Conservation (phyloP, 2,113 vertebrate species). For the Oceanites oceanicus region DNA sequence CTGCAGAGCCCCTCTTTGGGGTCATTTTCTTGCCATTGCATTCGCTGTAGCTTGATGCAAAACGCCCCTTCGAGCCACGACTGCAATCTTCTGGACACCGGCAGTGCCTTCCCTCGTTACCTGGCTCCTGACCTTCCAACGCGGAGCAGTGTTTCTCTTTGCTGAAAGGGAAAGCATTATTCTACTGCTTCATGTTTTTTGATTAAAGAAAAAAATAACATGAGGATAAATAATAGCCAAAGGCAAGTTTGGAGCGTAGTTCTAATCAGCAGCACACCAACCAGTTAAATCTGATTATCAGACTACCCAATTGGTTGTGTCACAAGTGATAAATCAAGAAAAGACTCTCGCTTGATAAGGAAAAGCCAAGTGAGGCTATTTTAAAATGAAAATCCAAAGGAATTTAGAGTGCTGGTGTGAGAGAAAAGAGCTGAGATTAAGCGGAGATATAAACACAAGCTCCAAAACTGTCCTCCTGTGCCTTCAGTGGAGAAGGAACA, state of each 20-base stretch:
- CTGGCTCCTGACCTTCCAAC: not conserved
- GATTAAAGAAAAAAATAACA: too few relatives aligned
- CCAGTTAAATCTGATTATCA: not conserved
- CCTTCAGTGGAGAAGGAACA: not conserved
- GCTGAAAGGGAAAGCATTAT: not conserved
- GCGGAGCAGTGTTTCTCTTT: accelerated
- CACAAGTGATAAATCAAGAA: not conserved
- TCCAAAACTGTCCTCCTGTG: not conserved
- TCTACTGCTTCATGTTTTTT: not conserved
- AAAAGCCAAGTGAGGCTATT: not conserved
- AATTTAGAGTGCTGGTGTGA: not conserved
- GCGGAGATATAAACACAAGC: not conserved
- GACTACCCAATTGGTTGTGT: not conserved
- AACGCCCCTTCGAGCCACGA: accelerated
- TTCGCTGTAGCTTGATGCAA: accelerated
- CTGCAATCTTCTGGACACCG: accelerated
- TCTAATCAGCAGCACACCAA: not conserved
- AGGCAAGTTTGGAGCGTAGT: not conserved
- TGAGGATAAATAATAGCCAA: not conserved
- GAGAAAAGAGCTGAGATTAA: not conserved
- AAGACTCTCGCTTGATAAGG: not conserved
- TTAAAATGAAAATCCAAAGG: conserved; percentile 21
- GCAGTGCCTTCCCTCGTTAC: not conserved
- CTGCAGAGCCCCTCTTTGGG: not conserved
- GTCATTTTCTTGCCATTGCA: accelerated